Evolutionary conservation across 1,140 invertebrate species (phyloP).

Genomic region (Megalonaias nervosa): DNA sequence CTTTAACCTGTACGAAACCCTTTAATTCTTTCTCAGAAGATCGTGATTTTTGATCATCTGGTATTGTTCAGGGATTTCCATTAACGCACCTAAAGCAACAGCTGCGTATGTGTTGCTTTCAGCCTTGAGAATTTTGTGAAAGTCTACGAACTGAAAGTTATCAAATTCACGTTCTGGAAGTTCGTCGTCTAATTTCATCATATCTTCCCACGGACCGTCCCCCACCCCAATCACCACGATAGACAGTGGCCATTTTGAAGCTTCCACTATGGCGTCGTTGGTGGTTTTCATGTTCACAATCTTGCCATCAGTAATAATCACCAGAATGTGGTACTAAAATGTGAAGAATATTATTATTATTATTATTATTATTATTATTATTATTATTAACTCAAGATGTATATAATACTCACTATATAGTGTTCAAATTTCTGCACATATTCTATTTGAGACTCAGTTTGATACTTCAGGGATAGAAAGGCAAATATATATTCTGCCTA

Average conservation of each 20-base stretch:
- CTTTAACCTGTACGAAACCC: no score
- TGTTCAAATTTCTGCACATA: no score
- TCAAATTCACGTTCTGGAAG: conserved; percentile 73
- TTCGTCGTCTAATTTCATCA: conserved; percentile 73
- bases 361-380: neutral
- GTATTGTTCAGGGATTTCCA: no score
- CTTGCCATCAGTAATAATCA: conserved; percentile 74
- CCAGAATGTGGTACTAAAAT: conserved; percentile 71
- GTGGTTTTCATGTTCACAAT: conserved; percentile 71
- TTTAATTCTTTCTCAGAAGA: no score
- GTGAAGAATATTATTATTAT: neutral
- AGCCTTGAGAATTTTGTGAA: conserved; percentile 50
- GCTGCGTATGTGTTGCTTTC: no score
- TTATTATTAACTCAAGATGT: neutral
- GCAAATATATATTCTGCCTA: no score
- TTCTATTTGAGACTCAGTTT: no score
- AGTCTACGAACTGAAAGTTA: conserved; percentile 75
- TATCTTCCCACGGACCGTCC: conserved; percentile 74
- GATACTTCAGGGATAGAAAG: no score
- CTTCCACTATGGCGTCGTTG: conserved; percentile 72
- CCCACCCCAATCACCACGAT: conserved; percentile 75
- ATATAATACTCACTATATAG: no score
- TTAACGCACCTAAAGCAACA: no score
- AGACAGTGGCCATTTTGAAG: conserved; percentile 72
- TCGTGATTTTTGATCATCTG: no score